These are phyloP conservation scores for Oncorhynchus nerka DNA, from an alignment of 2,113 vertebrate genomes.

Conservation along the genomic window DNA sequence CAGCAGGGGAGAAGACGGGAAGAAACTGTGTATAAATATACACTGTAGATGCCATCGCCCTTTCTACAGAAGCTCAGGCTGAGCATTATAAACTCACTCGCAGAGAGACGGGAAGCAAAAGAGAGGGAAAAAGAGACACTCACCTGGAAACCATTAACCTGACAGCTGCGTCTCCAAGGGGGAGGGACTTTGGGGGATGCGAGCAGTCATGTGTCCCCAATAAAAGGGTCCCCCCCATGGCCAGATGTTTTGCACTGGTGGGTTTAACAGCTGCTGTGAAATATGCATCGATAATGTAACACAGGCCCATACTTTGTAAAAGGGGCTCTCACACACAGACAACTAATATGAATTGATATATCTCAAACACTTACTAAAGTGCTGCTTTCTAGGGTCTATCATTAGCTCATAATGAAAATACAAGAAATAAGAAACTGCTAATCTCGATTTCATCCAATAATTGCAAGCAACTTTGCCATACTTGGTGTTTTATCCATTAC, in stretches of 20 bases:
- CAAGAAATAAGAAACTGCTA: too few relatives aligned
- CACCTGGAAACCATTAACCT: conserved; percentile 54
- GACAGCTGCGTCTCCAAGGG: conserved; percentile 48
- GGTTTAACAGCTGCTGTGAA: conserved; percentile 54
- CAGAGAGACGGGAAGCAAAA: background rate
- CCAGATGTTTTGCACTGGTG: conserved; percentile 62
- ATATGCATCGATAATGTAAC: conserved; percentile 57
- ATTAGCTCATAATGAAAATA: too few relatives aligned
- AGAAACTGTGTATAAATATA: background rate
- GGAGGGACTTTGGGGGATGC: conserved; percentile 9
- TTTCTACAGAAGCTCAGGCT: conserved; percentile 21
- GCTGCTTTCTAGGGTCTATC: too few relatives aligned
- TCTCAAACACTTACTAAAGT: too few relatives aligned
- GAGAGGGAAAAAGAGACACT: background rate
- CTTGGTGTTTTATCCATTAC: too few relatives aligned
- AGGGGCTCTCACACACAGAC: background rate
- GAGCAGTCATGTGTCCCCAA: conserved; percentile 54
- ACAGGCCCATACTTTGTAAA: conserved; percentile 31
- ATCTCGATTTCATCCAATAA: too few relatives aligned
- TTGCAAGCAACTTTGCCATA: too few relatives aligned
- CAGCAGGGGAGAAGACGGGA: background rate
- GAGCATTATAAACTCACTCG: conserved; percentile 14
- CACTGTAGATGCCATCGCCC: background rate
- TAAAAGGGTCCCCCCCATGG: conserved; percentile 36
- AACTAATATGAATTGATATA: too few relatives aligned